phyloP scores from a whole-genome alignment of 2,888 invertebrate genomes.

The Parnassius orleans region DNA sequence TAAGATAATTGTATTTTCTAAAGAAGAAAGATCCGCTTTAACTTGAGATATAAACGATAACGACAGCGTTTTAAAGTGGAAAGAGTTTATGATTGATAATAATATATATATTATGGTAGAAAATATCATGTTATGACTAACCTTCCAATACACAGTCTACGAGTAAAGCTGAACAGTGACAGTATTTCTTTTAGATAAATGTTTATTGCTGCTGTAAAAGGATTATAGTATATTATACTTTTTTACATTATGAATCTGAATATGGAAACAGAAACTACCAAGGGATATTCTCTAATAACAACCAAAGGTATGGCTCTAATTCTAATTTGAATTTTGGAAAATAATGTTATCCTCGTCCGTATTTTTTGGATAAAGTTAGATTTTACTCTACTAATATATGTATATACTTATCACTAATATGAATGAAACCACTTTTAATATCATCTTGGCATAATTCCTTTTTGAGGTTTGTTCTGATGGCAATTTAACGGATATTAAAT shows the following conservation, averaged over 20 bases:
- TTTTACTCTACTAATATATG: no score
- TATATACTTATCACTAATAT: no score
- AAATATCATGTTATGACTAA: conserved; percentile 21
- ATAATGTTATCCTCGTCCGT: no score
- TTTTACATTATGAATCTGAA: conserved; percentile 26
- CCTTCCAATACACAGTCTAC: conserved; percentile 30
- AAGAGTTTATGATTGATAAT: conserved; percentile 31
- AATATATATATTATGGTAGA: conserved; percentile 10
- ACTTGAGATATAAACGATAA: conserved; percentile 23
- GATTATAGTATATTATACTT: conserved; percentile 14
- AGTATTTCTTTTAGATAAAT: conserved; percentile 30
- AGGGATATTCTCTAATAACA: conserved; percentile 13
- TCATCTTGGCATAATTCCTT: no score
- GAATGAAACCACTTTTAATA: no score
- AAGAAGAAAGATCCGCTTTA: conserved; percentile 9
- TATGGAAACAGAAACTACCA: conserved; percentile 16
- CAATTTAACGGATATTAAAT: no score
- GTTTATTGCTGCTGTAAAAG: conserved; percentile 27
- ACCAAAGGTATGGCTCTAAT: conserved; percentile 11
- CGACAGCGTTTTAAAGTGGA: conserved; percentile 27
- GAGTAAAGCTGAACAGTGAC: conserved; percentile 29
- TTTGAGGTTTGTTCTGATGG: no score
- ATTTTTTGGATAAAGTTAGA: not conserved
- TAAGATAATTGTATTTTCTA: conserved; percentile 10
- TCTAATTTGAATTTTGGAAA: no score